A percentile compares a stretch with the other conserved stretches of the same genome.
These are phyloP conservation scores for Melangyna quadrimaculata DNA, from an alignment of 2,888 invertebrate species.

Conservation along the genomic window DNA sequence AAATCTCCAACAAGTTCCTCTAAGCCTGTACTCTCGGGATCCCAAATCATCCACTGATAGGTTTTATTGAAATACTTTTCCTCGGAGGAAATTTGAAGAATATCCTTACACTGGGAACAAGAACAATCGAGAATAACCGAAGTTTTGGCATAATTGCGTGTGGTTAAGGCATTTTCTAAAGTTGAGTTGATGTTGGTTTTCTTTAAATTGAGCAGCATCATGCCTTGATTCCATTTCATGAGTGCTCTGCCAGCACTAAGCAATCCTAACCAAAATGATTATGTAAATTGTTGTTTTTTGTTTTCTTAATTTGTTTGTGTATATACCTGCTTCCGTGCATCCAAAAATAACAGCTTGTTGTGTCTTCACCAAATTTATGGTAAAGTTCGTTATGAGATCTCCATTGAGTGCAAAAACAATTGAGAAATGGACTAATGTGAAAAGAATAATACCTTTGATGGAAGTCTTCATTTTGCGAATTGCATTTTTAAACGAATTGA, in stretches of 20 bases:
- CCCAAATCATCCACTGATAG: conserved; percentile 78
- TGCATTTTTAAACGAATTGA: neutral
- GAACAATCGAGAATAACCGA: conserved; percentile 75
- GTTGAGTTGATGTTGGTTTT: conserved; percentile 66
- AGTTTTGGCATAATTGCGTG: conserved; percentile 73
- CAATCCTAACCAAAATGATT: neutral
- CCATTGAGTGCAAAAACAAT: conserved; percentile 30
- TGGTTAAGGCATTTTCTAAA: conserved; percentile 70
- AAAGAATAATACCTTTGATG: neutral
- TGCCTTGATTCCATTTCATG: conserved; percentile 73
- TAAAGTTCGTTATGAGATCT: conserved; percentile 72
- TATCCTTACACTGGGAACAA: conserved; percentile 68
- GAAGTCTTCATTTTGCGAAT: neutral
- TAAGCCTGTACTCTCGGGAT: conserved; percentile 69
- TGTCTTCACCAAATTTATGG: conserved; percentile 73
- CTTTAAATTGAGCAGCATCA: conserved; percentile 71
- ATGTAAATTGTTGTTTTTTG: neutral
- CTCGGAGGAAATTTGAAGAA: conserved; percentile 74
- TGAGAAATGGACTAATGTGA: neutral
- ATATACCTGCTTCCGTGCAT: conserved; percentile 74
- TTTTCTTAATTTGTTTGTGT: neutral
- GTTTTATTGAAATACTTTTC: conserved; percentile 77
- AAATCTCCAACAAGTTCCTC: conserved; percentile 70
- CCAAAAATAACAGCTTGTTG: conserved; percentile 74
- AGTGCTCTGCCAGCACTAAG: conserved; percentile 45